Conservation (phyloP, 92 coral and sea anemone genomes). For the Siderastrea radians region DNA sequence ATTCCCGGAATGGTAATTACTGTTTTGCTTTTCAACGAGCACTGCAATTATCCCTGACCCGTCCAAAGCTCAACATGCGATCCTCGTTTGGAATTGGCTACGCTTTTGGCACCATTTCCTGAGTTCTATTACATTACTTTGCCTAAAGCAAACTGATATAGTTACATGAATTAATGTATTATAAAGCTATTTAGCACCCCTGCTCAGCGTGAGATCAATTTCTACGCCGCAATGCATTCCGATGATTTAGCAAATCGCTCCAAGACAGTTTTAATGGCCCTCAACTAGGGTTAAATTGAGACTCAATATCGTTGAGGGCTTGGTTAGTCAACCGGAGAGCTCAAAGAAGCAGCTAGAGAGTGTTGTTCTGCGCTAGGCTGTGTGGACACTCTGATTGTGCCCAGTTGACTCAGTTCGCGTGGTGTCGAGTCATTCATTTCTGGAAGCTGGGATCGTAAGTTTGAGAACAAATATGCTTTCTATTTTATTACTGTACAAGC, state of each 20-base stretch:
- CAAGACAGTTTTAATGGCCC: constrained; percentile 15
- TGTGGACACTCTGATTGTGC: no score
- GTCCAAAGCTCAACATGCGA: not conserved
- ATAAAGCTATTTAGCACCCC: not conserved
- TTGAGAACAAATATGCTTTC: no score
- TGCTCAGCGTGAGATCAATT: not conserved
- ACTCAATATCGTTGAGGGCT: not conserved
- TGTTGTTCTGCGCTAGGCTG: no score
- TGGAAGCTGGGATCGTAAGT: no score
- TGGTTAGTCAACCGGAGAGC: no score
- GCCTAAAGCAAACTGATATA: constrained; percentile 14
- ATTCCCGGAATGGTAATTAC: constrained; percentile 26
- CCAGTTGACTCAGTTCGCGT: no score
- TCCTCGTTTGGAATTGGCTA: not conserved
- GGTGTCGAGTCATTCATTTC: no score
- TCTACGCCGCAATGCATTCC: not conserved
- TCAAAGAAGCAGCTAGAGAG: no score
- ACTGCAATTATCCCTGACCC: not conserved
- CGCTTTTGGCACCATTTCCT: not conserved
- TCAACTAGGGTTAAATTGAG: constrained; percentile 9
- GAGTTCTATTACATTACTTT: not conserved
- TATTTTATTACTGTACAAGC: no score
- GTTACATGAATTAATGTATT: not conserved
- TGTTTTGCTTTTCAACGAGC: constrained; percentile 7
- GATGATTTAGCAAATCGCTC: constrained; percentile 20